Conservation (phyloP, 2,113 vertebrate genomes). For the Sphaerodactylus townsendi region DNA sequence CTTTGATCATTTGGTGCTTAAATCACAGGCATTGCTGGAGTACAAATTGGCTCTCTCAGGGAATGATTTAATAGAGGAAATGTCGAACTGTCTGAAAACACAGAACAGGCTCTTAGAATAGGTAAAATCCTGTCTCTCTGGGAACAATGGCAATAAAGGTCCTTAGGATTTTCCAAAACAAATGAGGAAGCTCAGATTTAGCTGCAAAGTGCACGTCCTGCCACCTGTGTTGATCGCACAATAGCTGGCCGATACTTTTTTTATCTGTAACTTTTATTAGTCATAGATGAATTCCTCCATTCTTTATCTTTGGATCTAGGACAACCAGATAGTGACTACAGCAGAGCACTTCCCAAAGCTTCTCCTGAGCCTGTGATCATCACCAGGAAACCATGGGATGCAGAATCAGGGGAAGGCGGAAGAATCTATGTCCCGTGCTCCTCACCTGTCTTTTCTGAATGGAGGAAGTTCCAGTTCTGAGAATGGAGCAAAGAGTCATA, state of each 20-base stretch:
- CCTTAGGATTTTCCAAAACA: neutral
- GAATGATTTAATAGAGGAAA: neutral
- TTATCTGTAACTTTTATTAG: no score
- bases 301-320: neutral
- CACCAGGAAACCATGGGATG: no score
- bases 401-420: no score
- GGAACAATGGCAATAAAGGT: neutral
- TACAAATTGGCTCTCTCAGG: neutral
- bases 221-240: neutral
- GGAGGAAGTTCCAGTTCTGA: no score
- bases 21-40: fast-evolving
- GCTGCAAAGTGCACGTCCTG: neutral
- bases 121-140: neutral
- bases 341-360: neutral
- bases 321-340: neutral
- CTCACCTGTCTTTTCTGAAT: no score
- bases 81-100: neutral
- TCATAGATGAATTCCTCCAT: neutral
- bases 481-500: no score
- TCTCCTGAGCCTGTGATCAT: no score
- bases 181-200: neutral
- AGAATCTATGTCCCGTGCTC: no score
- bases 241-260: neutral
- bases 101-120: neutral
- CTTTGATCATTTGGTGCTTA: neutral